Conservation (phyloP, 2,888 invertebrate genomes). For the Agrilus mali region DNA sequence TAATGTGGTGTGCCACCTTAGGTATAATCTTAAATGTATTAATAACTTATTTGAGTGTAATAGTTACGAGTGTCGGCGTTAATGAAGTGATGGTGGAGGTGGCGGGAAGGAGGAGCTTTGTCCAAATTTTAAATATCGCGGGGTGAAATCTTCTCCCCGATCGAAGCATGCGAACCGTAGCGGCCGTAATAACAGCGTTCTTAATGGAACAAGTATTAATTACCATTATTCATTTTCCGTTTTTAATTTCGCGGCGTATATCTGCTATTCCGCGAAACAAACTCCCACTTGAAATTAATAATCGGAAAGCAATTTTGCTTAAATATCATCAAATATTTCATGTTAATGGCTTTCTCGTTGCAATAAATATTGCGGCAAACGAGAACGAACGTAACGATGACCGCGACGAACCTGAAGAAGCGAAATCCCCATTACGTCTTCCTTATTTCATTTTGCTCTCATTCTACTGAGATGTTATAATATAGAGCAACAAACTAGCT, state of each 20-base stretch:
- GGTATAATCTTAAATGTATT: no score
- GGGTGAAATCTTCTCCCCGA: neutral
- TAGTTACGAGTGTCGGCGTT: no score
- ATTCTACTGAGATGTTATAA: no score
- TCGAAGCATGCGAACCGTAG: neutral
- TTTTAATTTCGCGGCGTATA: no score
- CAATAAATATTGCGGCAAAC: slow-evolving; percentile 15
- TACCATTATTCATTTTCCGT: no score
- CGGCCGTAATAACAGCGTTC: slow-evolving; percentile 1
- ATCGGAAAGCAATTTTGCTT: slow-evolving; percentile 6
- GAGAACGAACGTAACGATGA: slow-evolving; percentile 9
- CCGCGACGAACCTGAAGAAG: slow-evolving; percentile 11
- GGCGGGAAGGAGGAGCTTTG: no score
- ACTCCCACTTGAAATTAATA: slow-evolving; percentile 8
- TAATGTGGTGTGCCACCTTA: no score
- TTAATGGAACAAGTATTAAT: neutral
- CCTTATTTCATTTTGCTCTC: no score
- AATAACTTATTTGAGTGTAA: no score
- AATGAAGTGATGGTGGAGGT: no score
- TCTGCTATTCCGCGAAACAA: neutral
- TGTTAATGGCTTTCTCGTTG: slow-evolving; percentile 7
- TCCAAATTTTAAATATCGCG: no score
- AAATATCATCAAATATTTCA: slow-evolving; percentile 7
- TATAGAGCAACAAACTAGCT: no score
- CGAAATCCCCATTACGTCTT: slow-evolving; percentile 8